Evolutionary conservation across 1,140 invertebrate genomes (phyloP).

Genomic region (Ceratina japonica): DNA sequence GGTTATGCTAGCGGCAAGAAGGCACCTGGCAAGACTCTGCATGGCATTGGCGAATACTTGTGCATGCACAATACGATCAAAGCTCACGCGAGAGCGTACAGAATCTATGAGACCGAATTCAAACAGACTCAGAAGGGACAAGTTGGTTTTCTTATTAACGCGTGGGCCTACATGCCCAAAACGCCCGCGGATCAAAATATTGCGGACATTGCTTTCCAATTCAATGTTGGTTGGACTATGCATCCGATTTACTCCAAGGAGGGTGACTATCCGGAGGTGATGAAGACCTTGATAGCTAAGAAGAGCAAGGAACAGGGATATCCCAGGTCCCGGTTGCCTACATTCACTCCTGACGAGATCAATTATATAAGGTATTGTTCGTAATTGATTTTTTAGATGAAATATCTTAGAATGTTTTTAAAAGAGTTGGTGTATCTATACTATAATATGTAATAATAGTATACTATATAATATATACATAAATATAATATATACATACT

Average conservation of each 20-base stretch:
- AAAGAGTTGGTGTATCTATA: too few relatives aligned
- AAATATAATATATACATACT: too few relatives aligned
- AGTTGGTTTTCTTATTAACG: conserved; percentile 61
- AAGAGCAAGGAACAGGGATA: conserved; percentile 81
- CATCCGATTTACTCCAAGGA: conserved; percentile 81
- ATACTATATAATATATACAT: too few relatives aligned
- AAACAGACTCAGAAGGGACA: conserved; percentile 80
- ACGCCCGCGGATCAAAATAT: conserved; percentile 46
- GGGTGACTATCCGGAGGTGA: conserved; percentile 82
- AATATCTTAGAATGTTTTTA: neutral
- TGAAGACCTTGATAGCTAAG: conserved; percentile 78
- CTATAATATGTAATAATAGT: too few relatives aligned
- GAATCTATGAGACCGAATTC: conserved; percentile 84
- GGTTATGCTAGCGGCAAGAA: conserved; percentile 58
- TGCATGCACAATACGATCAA: conserved; percentile 80
- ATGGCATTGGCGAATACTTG: conserved; percentile 78
- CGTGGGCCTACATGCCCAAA: conserved; percentile 49
- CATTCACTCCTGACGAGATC: conserved; percentile 79
- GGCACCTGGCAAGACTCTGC: conserved; percentile 63
- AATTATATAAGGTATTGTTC: conserved; percentile 66
- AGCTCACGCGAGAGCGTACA: conserved; percentile 80
- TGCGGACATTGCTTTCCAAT: conserved; percentile 68
- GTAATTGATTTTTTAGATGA: neutral
- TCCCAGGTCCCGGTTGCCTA: conserved; percentile 78
- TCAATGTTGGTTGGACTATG: conserved; percentile 82